phyloP scores from a whole-genome alignment of 1,140 invertebrate species.

The Penaeus vannamei region DNA sequence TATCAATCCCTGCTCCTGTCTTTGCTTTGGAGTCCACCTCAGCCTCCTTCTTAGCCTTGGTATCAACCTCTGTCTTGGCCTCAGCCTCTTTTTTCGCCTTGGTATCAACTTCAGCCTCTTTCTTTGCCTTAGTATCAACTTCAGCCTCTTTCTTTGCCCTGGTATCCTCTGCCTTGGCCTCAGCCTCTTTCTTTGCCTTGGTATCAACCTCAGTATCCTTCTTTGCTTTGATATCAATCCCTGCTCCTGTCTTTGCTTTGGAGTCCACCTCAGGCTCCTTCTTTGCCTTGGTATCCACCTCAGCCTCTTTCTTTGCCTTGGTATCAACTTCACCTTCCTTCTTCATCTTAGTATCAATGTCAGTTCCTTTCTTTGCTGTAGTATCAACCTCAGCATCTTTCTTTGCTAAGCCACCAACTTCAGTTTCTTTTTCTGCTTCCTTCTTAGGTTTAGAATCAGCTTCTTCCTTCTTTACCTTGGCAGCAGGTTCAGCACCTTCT shows the following conservation, averaged over 20 bases:
- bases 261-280: too few relatives aligned
- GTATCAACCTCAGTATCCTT: too few relatives aligned
- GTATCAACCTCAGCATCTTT: not conserved
- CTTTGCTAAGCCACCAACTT: not conserved
- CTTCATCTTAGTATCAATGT: too few relatives aligned
- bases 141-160: not conserved
- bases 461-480: not conserved
- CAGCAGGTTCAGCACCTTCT: too few relatives aligned
- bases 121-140: not conserved
- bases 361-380: too few relatives aligned
- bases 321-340: not conserved
- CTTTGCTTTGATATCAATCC: not conserved
- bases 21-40: not conserved
- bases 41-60: too few relatives aligned
- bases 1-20: not conserved
- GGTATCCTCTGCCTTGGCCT: not conserved
- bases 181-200: too few relatives aligned
- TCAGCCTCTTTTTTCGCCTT: not conserved
- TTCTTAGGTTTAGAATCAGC: not conserved
- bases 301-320: not conserved
- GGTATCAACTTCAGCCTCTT: not conserved
- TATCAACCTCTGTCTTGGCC: not conserved
- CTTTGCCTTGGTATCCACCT: too few relatives aligned
- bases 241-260: not conserved
- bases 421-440: too few relatives aligned